Evolutionary conservation across 2,113 vertebrate species (phyloP).

Genomic region (Rhinolophus sinicus): DNA sequence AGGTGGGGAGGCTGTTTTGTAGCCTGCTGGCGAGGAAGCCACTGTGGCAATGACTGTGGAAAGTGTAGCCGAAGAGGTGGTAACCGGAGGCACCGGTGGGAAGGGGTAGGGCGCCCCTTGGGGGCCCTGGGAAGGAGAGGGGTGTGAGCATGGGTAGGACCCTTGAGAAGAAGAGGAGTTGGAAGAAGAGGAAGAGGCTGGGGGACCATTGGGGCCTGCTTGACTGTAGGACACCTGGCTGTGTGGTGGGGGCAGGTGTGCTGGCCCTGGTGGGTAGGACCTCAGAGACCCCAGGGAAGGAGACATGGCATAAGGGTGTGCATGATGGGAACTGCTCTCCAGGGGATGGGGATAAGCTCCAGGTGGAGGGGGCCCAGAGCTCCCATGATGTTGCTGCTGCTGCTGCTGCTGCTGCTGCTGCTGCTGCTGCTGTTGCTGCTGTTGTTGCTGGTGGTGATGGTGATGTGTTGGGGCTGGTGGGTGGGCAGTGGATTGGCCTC

Average conservation of each 20-base stretch:
- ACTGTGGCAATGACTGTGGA: slow-evolving; percentile 85
- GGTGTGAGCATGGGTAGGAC: slow-evolving; percentile 81
- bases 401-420: slow-evolving; percentile 49
- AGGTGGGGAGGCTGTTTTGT: slow-evolving; percentile 82
- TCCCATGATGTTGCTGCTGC: slow-evolving; percentile 58
- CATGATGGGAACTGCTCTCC: slow-evolving; percentile 80
- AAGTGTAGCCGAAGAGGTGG: slow-evolving; percentile 83
- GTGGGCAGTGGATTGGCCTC: slow-evolving; percentile 78
- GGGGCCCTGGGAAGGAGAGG: slow-evolving; percentile 82
- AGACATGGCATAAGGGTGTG: slow-evolving; percentile 79
- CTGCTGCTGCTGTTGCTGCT: slow-evolving; percentile 56
- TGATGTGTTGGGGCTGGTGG: slow-evolving; percentile 80
- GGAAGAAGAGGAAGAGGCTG: slow-evolving; percentile 74
- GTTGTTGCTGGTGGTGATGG: slow-evolving; percentile 83
- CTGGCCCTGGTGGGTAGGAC: slow-evolving; percentile 81
- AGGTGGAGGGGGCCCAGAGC: slow-evolving; percentile 62
- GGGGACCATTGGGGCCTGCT: slow-evolving; percentile 66
- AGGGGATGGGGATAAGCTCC: slow-evolving; percentile 81
- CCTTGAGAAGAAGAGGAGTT: slow-evolving; percentile 82
- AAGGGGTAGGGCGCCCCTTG: slow-evolving; percentile 80
- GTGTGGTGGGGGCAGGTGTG: slow-evolving; percentile 79
- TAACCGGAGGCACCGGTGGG: slow-evolving; percentile 79
- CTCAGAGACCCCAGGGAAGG: slow-evolving; percentile 80
- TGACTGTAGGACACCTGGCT: slow-evolving; percentile 81
- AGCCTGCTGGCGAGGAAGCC: slow-evolving; percentile 85